A percentile compares a stretch with the other conserved stretches of the same genome.
These are phyloP conservation scores for Psittacula derbiana DNA, from an alignment of 2,797 vertebrate species.

Conservation along the genomic window DNA sequence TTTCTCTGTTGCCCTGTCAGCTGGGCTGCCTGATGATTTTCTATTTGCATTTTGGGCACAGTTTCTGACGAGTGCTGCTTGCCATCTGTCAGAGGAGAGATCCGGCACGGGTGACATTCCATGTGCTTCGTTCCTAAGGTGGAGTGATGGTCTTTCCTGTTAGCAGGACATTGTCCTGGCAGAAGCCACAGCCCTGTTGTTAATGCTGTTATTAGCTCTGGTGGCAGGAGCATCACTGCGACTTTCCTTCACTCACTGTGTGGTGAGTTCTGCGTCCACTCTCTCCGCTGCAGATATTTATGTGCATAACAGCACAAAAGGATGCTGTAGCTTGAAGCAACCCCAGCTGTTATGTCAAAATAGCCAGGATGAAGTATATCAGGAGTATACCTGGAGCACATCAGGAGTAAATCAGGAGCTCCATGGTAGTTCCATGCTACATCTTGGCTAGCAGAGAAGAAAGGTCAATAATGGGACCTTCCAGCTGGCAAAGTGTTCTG, in stretches of 20 bases:
- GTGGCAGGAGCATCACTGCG: not conserved
- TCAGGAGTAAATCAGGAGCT: not conserved
- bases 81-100: constrained; percentile 57
- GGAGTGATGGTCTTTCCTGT: not conserved
- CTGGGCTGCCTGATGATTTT: constrained; percentile 26
- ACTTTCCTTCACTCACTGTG: not conserved
- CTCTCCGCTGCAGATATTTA: not conserved
- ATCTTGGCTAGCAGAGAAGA: not conserved
- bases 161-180: not conserved
- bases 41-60: constrained; percentile 46
- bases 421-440: not conserved
- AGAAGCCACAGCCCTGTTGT: not conserved
- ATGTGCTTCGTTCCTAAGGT: constrained; percentile 26
- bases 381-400: not conserved
- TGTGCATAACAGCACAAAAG: not conserved
- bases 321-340: not conserved
- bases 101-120: not conserved
- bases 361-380: not conserved
- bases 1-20: not conserved
- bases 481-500: not conserved
- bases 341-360: not conserved
- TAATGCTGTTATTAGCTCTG: not conserved
- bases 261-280: rapidly evolving
- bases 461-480: not conserved
- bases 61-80: constrained; percentile 47